phyloP scores from a whole-genome alignment of 2,888 invertebrate genomes.

The Calameuta idolon region DNA sequence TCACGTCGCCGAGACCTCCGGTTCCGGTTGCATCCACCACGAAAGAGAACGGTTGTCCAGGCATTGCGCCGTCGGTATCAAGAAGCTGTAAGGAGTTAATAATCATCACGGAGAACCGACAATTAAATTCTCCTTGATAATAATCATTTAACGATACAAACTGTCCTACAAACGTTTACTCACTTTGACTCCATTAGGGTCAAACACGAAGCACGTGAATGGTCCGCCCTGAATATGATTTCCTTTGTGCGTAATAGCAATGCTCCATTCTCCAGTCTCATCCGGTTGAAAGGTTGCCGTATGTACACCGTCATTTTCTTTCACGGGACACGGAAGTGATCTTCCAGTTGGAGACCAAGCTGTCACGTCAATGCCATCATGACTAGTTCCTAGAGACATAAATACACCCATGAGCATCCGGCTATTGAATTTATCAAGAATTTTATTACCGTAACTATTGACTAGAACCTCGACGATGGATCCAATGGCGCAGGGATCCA shows the following conservation, averaged over 20 bases:
- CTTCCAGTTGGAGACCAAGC: slow-evolving; percentile 92
- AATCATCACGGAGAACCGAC: slow-evolving; percentile 1
- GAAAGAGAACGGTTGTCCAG: slow-evolving; percentile 89
- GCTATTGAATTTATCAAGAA: background rate
- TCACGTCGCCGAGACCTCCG: slow-evolving; percentile 88
- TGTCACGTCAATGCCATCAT: slow-evolving; percentile 86
- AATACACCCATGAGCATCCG: background rate
- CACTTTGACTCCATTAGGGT: slow-evolving; percentile 88
- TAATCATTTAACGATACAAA: background rate
- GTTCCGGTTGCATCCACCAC: slow-evolving; percentile 80
- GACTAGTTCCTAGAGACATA: slow-evolving; percentile 60
- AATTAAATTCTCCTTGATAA: slow-evolving; percentile 5
- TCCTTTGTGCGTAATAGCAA: slow-evolving; percentile 95
- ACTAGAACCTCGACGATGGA: slow-evolving; percentile 95
- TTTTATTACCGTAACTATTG: slow-evolving; percentile 78
- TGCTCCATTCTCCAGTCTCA: slow-evolving; percentile 97
- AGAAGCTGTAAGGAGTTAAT: slow-evolving; percentile 66
- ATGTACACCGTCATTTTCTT: slow-evolving; percentile 88
- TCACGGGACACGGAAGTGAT: slow-evolving; percentile 84
- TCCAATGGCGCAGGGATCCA: slow-evolving; percentile 95
- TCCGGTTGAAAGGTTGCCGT: slow-evolving; percentile 97
- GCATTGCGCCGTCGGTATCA: slow-evolving; percentile 85
- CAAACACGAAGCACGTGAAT: slow-evolving; percentile 95
- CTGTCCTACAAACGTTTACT: slow-evolving; percentile 15
- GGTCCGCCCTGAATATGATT: slow-evolving; percentile 97